Percentiles rank a stretch among this genome's conserved stretches.
These are phyloP conservation scores for Mycalesis mineus DNA, from an alignment of 2,888 invertebrate genomes.

Conservation along the genomic window DNA sequence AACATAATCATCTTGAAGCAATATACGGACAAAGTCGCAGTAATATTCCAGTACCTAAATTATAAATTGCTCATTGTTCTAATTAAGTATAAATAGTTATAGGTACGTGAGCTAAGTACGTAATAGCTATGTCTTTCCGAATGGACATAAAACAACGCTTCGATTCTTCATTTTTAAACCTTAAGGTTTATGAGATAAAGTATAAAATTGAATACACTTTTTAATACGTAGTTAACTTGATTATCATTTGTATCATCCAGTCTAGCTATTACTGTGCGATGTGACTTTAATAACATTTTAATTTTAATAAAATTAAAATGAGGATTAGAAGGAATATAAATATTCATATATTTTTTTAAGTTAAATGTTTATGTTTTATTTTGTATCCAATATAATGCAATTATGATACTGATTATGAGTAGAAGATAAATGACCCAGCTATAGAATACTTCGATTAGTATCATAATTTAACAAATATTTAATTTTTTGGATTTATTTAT, in stretches of 20 bases:
- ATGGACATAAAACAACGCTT: not conserved
- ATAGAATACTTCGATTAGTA: too few relatives aligned
- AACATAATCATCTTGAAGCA: not conserved
- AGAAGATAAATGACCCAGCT: too few relatives aligned
- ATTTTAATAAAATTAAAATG: not conserved
- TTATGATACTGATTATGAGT: too few relatives aligned
- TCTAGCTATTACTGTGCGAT: not conserved
- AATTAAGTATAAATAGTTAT: not conserved
- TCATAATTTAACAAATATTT: too few relatives aligned
- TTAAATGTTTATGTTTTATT: too few relatives aligned
- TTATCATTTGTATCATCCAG: slow-evolving; percentile 1
- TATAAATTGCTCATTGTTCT: slow-evolving; percentile 6
- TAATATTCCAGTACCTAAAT: not conserved
- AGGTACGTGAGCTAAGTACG: not conserved
- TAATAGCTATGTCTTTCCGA: not conserved
- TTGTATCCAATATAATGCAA: too few relatives aligned
- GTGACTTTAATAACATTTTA: not conserved
- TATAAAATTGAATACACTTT: not conserved
- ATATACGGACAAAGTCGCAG: not conserved
- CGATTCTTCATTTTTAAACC: not conserved
- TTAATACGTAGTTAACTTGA: slow-evolving; percentile 3
- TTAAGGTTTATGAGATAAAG: not conserved
- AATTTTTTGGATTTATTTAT: too few relatives aligned
- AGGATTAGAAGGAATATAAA: too few relatives aligned
- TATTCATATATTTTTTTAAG: too few relatives aligned